Evolutionary conservation across 2,113 vertebrate species (phyloP).

Genomic region (Cheilinus undulatus): DNA sequence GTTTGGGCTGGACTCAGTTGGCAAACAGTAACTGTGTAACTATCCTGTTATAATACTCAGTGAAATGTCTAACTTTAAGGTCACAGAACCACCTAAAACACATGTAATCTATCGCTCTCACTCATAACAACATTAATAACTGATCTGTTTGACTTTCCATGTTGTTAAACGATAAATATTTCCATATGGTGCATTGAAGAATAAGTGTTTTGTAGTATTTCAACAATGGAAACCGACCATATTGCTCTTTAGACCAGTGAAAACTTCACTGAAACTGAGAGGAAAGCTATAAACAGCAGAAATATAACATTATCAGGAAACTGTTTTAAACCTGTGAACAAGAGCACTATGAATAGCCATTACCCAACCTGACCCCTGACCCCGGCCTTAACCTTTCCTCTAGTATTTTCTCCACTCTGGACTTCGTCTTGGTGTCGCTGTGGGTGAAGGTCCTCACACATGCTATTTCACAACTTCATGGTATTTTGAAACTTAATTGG

Average conservation of each 20-base stretch:
- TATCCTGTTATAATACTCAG: neutral
- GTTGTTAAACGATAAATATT: too few species aligned
- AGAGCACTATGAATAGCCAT: neutral
- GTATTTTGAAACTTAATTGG: neutral
- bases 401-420: neutral
- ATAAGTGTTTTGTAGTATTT: too few species aligned
- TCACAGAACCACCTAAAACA: neutral
- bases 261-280: too few species aligned
- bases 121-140: too few species aligned
- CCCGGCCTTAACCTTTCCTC: neutral
- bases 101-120: too few species aligned
- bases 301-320: neutral
- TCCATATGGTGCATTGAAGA: too few species aligned
- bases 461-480: neutral
- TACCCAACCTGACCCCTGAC: constrained; percentile 4
- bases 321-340: too few species aligned
- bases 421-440: neutral
- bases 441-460: neutral
- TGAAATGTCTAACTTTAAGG: neutral
- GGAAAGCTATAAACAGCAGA: too few species aligned
- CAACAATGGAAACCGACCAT: too few species aligned
- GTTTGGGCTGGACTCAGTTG: constrained; percentile 24
- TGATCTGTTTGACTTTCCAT: too few species aligned
- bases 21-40: neutral
- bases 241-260: too few species aligned